Percentiles rank a stretch among this genome's conserved stretches.
Evolutionary conservation across 2,888 invertebrate genomes (phyloP).

Genomic region (Drosophila testacea): DNA sequence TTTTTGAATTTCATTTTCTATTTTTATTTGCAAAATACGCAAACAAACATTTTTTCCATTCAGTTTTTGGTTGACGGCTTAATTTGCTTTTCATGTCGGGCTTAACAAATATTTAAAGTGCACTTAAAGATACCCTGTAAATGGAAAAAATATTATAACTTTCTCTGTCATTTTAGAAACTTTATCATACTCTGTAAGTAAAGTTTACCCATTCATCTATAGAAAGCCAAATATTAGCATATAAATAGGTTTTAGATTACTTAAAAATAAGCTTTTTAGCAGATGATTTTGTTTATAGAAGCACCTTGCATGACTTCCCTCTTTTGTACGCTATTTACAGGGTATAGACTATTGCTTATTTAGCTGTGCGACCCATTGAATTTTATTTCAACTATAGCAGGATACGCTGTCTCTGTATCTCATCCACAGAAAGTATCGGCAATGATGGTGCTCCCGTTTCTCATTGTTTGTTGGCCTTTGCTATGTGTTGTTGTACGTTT

Average conservation of each 20-base stretch:
- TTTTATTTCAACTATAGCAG: constrained; percentile 65
- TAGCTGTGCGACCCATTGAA: constrained; percentile 64
- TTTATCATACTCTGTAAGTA: no score
- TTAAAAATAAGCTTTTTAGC: no score
- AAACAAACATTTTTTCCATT: constrained; percentile 33
- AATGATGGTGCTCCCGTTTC: constrained; percentile 15
- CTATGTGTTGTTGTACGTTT: constrained; percentile 52
- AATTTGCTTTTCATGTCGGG: constrained; percentile 73
- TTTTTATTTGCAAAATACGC: constrained; percentile 25
- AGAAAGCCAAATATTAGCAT: no score
- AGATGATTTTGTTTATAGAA: no score
- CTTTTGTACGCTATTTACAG: constrained; percentile 1
- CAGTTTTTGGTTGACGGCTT: constrained; percentile 65
- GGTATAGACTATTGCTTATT: constrained; percentile 39
- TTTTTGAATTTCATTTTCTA: constrained; percentile 18
- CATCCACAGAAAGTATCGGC: constrained; percentile 30
- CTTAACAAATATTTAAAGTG: constrained; percentile 18
- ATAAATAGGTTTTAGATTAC: no score
- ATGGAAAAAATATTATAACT: neutral
- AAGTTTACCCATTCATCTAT: no score
- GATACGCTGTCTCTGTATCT: constrained; percentile 20
- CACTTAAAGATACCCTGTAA: constrained; percentile 15
- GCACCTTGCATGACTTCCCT: no score
- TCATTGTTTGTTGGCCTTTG: constrained; percentile 38
- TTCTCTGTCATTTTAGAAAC: no score